Conservation (phyloP, 2,113 vertebrate species). For the Tenrec ecaudatus region DNA sequence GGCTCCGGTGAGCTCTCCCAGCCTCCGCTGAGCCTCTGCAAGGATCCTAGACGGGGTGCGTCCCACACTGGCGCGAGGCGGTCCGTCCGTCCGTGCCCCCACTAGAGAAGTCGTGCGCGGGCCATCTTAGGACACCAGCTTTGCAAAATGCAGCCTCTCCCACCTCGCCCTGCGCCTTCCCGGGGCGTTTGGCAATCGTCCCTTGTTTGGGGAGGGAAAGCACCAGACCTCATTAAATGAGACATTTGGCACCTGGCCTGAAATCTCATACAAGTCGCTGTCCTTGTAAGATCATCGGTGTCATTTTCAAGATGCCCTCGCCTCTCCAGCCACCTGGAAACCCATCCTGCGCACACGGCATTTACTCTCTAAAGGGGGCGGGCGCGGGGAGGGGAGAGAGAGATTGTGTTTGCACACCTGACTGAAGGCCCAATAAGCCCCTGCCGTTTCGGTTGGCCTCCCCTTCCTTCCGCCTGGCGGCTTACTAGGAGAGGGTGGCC, state of each 20-base stretch:
- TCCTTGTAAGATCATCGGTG: slow-evolving; percentile 83
- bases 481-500: neutral
- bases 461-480: neutral
- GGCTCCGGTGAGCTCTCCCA: slow-evolving; percentile 30
- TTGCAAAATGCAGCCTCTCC: slow-evolving; percentile 44
- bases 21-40: slow-evolving; percentile 55
- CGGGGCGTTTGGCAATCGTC: slow-evolving; percentile 53
- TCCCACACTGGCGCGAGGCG: slow-evolving; percentile 65
- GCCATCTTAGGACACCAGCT: neutral
- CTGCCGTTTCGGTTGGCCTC: slow-evolving; percentile 61
- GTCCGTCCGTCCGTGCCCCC: slow-evolving; percentile 65
- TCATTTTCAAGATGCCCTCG: slow-evolving; percentile 86
- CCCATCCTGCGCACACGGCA: slow-evolving; percentile 77
- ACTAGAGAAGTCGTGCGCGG: slow-evolving; percentile 65
- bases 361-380: slow-evolving; percentile 57
- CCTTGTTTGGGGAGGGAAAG: slow-evolving; percentile 78
- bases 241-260: slow-evolving; percentile 82
- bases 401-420: slow-evolving; percentile 74
- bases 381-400: neutral
- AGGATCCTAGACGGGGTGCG: slow-evolving; percentile 52
- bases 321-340: slow-evolving; percentile 76
- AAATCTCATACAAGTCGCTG: slow-evolving; percentile 84
- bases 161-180: slow-evolving; percentile 54
- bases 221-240: slow-evolving; percentile 83
- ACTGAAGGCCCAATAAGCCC: slow-evolving; percentile 60